Evolutionary conservation across 2,888 invertebrate species (phyloP).

Genomic region (Charanyca ferruginea): DNA sequence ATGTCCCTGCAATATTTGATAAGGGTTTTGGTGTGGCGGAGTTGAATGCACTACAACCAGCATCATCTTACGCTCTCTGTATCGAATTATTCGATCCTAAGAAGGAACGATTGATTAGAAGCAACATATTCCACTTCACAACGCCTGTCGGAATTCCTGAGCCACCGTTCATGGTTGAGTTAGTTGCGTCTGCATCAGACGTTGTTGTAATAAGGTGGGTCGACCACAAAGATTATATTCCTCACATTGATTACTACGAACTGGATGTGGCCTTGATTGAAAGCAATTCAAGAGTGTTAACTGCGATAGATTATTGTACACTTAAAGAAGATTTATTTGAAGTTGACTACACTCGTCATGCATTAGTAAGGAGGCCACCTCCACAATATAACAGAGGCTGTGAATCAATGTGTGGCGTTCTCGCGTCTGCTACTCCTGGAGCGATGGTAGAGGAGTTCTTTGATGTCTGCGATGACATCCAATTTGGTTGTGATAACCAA

Average conservation of each 20-base stretch:
- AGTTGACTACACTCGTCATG: constrained; percentile 77
- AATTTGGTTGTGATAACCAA: constrained; percentile 70
- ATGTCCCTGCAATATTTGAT: constrained; percentile 65
- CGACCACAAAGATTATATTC: constrained; percentile 80
- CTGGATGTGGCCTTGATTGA: constrained; percentile 81
- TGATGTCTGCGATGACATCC: constrained; percentile 77
- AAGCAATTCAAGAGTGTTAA: constrained; percentile 70
- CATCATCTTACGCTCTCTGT: constrained; percentile 83
- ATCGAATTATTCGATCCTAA: constrained; percentile 80
- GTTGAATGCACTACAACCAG: constrained; percentile 77
- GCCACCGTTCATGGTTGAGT: constrained; percentile 83
- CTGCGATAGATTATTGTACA: constrained; percentile 77
- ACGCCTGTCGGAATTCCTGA: constrained; percentile 82
- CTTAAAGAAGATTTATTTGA: constrained; percentile 69
- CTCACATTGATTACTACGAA: constrained; percentile 79
- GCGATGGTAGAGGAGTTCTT: constrained; percentile 81
- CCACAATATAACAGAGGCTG: constrained; percentile 79
- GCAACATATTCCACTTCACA: constrained; percentile 79
- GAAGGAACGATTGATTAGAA: constrained; percentile 74
- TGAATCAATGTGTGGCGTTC: constrained; percentile 82
- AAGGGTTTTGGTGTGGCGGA: constrained; percentile 66
- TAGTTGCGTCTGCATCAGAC: constrained; percentile 77
- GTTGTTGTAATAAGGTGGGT: constrained; percentile 81
- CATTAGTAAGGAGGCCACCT: constrained; percentile 81
- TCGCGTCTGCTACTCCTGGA: constrained; percentile 76